Percentiles rank a stretch among this genome's conserved stretches.
Evolutionary conservation across 2,113 vertebrate species (phyloP).

Genomic region (Cynoglossus semilaevis): DNA sequence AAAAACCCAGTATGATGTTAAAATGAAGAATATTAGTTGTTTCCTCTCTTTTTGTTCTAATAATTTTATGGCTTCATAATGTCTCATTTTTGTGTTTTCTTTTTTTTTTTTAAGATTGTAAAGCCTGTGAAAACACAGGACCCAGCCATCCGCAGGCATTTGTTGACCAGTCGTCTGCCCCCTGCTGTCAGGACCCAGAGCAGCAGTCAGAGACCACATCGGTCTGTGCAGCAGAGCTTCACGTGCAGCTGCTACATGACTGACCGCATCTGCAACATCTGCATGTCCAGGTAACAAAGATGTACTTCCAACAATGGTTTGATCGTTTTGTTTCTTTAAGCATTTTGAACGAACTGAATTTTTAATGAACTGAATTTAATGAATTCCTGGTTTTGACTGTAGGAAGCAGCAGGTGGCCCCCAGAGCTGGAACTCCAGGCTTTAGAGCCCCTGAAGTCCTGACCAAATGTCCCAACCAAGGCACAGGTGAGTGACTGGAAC

Average conservation of each 20-base stretch:
- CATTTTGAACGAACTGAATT: too few species aligned
- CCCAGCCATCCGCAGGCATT: conserved; percentile 72
- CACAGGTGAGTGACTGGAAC: conserved; percentile 77
- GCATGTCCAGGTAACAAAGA: conserved; percentile 85
- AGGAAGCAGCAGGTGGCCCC: conserved; percentile 89
- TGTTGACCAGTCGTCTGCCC: conserved; percentile 71
- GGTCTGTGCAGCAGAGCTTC: conserved; percentile 68
- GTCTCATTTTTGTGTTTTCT: background rate
- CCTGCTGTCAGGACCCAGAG: conserved; percentile 67
- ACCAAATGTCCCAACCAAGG: conserved; percentile 93
- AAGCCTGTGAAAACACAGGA: conserved; percentile 79
- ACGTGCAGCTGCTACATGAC: conserved; percentile 88
- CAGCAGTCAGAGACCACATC: conserved; percentile 72
- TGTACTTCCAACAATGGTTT: background rate
- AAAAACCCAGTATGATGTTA: too few species aligned
- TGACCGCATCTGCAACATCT: conserved; percentile 90
- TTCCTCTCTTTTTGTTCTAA: too few species aligned
- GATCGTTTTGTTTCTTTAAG: background rate
- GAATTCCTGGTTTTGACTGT: conserved; percentile 7
- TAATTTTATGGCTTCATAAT: too few species aligned
- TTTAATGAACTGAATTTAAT: too few species aligned
- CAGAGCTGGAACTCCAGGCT: conserved; percentile 93
- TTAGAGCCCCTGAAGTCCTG: conserved; percentile 94
- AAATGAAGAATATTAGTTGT: too few species aligned
- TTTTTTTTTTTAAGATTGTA: conserved; percentile 68